phyloP scores from a whole-genome alignment of 2,888 invertebrate species.

The Polydrusus pterygomalis region DNA sequence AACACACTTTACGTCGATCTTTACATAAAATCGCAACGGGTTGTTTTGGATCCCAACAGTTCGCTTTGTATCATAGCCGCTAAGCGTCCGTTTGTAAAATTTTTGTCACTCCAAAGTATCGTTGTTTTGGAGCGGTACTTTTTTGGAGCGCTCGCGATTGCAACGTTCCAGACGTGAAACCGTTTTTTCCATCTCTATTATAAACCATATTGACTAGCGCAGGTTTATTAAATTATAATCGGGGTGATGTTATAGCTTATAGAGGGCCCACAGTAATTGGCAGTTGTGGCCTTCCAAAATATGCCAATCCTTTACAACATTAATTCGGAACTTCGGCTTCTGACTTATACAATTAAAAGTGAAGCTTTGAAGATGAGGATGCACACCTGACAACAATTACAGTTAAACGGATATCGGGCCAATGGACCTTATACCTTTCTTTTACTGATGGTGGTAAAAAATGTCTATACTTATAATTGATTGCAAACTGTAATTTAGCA shows the following conservation, averaged over 20 bases:
- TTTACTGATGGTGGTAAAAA: background rate
- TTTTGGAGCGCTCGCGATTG: too few species aligned
- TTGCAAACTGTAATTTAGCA: slow-evolving; percentile 15
- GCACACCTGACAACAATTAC: slow-evolving; percentile 27
- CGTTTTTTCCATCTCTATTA: too few species aligned
- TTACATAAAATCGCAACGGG: too few species aligned
- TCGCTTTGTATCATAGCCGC: too few species aligned
- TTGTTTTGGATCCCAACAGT: too few species aligned
- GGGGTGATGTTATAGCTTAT: background rate
- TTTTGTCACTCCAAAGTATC: too few species aligned
- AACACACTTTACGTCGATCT: too few species aligned
- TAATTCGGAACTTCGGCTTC: slow-evolving; percentile 5
- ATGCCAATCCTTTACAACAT: background rate
- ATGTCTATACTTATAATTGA: slow-evolving; percentile 11
- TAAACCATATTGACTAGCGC: background rate
- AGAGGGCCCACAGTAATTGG: background rate
- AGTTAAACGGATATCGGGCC: background rate
- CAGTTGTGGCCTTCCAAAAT: background rate
- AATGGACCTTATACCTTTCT: background rate
- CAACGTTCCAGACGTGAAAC: too few species aligned
- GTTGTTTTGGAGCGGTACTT: too few species aligned
- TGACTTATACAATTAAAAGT: slow-evolving; percentile 1
- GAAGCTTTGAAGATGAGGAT: background rate
- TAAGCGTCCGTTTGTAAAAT: too few species aligned
- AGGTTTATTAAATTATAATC: too few species aligned